Base-by-base conservation (phyloP, 2,113 vertebrate species). In the Psophia crepitans region DNA sequence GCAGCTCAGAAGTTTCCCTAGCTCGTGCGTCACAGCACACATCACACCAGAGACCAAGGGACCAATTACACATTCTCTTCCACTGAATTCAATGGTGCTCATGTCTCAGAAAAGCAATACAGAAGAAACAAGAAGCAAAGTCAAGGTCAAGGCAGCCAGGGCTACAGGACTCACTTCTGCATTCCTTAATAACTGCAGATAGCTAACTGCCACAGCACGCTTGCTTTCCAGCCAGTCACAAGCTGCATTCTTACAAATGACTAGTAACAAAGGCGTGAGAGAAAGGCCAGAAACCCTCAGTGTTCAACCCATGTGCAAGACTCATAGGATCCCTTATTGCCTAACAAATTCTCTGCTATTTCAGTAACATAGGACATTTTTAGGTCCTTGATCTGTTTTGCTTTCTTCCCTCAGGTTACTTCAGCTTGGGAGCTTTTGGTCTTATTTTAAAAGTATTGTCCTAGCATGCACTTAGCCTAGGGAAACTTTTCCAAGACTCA, bases 391-490 rank as follows among this genome's bases (percentile, higher is more conserved):
- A 68, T 77, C 27, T 49, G 9, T 39, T 88, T 77, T 49, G 27
- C 35, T 82, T 81, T 22, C 83, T 90, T 90, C 61, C 54, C 70
- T 88, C 16, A 18, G 64, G 37, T 54, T 73, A 53, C n/a, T 66
- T 65, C 7, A 85, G 53, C 63, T 61, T 30, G 19, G 68, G 41
- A 84, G 51, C 35, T 70, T 93, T 90, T 54, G 32, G 49, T 39
- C 51, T 87, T 28, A 17, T 37, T 75, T 79, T 43, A 60, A 84
- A 54, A 32, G 37, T 54, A 48, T 60, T 80, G 60, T 22, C 73
- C 68, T 61, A 46, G 56, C 18, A 13, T 3, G 7, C 1, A 0
- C 2, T 1, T 37, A 60, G 64, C 54, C 49, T 7, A n/a, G 28
- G 73, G 56, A 87, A 65, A 44, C 0, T 5, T 49, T 49, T 68